These are phyloP conservation scores for Cyclopterus lumpus DNA, from an alignment of 2,797 vertebrate species.

Conservation along the genomic window DNA sequence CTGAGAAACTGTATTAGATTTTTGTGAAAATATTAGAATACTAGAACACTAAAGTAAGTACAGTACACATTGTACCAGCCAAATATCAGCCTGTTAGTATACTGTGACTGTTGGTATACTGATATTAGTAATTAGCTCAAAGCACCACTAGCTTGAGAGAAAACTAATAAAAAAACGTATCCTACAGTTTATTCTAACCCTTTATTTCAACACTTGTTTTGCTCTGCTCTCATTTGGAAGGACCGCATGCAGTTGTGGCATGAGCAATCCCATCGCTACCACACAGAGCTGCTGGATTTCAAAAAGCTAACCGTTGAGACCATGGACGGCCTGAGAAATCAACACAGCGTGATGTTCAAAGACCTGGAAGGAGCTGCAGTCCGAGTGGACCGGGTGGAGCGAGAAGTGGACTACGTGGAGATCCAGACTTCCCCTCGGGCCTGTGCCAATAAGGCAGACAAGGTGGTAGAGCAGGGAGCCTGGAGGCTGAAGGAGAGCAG, in stretches of 20 bases:
- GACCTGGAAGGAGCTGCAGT: conserved; percentile 85
- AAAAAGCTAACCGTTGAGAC: conserved; percentile 89
- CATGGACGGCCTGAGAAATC: conserved; percentile 86
- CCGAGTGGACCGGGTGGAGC: conserved; percentile 88
- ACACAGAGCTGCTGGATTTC: conserved; percentile 90
- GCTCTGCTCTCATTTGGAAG: conserved; percentile 71
- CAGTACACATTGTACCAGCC: neutral
- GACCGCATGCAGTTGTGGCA: conserved; percentile 93
- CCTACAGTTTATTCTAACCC: neutral
- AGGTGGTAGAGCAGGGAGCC: conserved; percentile 78
- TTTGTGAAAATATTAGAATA: neutral
- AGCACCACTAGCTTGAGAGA: neutral
- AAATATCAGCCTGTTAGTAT: neutral
- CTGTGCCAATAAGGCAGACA: conserved; percentile 88
- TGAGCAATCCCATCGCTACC: conserved; percentile 90
- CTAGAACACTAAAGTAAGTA: neutral
- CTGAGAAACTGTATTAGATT: conserved; percentile 16
- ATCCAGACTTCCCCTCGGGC: conserved; percentile 88
- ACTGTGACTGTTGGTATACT: neutral
- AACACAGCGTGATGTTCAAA: conserved; percentile 81
- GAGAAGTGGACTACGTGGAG: conserved; percentile 93
- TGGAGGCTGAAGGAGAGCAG: conserved; percentile 55
- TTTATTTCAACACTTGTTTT: neutral
- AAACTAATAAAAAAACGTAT: neutral
- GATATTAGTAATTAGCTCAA: neutral